phyloP scores from a whole-genome alignment of 1,140 invertebrate genomes.

The Paraescarpia echinospica region DNA sequence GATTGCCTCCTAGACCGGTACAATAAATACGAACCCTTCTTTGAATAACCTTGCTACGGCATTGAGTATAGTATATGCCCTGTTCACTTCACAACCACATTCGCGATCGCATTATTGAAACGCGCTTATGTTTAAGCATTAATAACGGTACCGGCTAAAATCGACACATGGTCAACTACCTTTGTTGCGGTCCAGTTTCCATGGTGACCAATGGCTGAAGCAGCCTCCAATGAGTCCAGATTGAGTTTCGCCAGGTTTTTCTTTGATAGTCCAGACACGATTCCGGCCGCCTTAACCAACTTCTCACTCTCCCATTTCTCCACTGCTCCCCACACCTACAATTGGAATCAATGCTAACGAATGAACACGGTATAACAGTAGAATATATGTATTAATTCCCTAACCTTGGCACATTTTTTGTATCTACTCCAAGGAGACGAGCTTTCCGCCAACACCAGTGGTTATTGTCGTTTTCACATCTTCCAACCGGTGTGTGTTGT shows the following conservation, averaged over 20 bases:
- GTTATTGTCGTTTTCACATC: too few species aligned
- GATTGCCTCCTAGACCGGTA: too few species aligned
- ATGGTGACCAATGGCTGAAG: neutral
- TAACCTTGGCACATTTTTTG: too few species aligned
- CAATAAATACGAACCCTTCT: too few species aligned
- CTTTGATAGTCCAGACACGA: conserved; percentile 9
- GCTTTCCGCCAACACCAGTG: too few species aligned
- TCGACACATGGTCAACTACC: neutral
- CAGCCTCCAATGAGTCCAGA: neutral
- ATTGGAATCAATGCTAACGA: too few species aligned
- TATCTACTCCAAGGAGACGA: too few species aligned
- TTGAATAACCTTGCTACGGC: neutral
- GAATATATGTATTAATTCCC: too few species aligned
- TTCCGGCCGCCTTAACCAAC: conserved; percentile 8
- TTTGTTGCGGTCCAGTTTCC: conserved; percentile 2
- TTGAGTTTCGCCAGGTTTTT: neutral
- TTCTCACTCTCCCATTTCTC: neutral
- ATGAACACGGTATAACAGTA: too few species aligned
- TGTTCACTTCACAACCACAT: neutral
- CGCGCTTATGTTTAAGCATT: neutral
- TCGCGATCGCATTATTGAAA: neutral
- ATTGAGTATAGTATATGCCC: too few species aligned
- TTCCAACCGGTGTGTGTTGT: too few species aligned
- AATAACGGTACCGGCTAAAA: neutral
- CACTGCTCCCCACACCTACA: conserved; percentile 2